These are phyloP conservation scores for Platygyra sinensis DNA, from an alignment of 64 coral and sea anemone genomes.

Conservation along the genomic window DNA sequence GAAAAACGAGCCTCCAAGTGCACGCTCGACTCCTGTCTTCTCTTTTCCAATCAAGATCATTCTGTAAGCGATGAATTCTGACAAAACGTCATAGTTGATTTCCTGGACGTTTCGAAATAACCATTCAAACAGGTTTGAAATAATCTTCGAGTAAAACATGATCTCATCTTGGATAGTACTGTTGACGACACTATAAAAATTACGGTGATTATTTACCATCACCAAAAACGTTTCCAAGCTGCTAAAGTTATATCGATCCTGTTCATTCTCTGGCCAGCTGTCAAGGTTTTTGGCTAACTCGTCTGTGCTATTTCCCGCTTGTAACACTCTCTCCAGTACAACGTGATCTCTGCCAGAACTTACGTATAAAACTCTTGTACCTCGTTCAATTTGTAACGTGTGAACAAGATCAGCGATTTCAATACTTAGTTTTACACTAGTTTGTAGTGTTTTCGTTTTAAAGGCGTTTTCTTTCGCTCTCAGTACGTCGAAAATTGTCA, in stretches of 20 bases:
- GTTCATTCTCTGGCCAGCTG: not conserved
- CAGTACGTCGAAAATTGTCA: conserved; percentile 36
- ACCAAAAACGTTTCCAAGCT: conserved; percentile 15
- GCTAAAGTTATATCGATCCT: not conserved
- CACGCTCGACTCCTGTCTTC: conserved; percentile 42
- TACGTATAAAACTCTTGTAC: conserved; percentile 57
- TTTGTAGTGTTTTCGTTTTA: conserved; percentile 11
- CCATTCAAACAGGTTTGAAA: conserved; percentile 26
- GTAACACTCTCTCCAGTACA: not conserved
- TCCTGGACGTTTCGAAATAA: not conserved
- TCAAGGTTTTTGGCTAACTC: not conserved
- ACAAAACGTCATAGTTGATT: conserved; percentile 1
- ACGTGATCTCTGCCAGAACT: conserved; percentile 39
- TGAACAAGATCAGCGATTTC: conserved; percentile 69
- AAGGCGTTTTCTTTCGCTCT: not conserved
- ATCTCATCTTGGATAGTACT: conserved; percentile 47
- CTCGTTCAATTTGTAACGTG: conserved; percentile 76
- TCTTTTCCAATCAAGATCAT: conserved; percentile 69
- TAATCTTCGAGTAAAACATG: conserved; percentile 40
- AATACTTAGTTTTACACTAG: conserved; percentile 20
- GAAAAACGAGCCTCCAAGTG: conserved; percentile 70
- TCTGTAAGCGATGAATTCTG: conserved; percentile 54
- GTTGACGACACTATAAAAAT: not conserved
- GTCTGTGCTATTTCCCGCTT: not conserved
- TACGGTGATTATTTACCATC: conserved; percentile 3